Percentiles rank a stretch among this genome's conserved stretches.
phyloP scores from a whole-genome alignment of 2,888 invertebrate species.

The Nymphalis urticae region DNA sequence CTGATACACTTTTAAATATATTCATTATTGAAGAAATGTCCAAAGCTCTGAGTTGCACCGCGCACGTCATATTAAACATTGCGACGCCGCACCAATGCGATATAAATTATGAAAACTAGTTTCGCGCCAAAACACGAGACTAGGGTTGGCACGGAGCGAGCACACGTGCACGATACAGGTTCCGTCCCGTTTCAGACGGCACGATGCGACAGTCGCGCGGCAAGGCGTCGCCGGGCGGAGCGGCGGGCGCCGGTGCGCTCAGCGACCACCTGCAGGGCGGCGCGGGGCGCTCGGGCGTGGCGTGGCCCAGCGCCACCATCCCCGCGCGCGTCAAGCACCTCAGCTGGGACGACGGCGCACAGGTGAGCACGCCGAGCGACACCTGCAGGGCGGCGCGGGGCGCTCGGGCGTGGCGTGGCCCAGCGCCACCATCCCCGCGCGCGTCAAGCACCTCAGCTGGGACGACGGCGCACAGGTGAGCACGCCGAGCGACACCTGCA shows the following conservation, averaged over 20 bases:
- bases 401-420: conserved; percentile 84
- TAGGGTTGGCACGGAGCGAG: too few relatives aligned
- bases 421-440: conserved; percentile 84
- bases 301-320: conserved; percentile 86
- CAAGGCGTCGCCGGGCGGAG: conserved; percentile 54
- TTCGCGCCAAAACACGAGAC: too few relatives aligned
- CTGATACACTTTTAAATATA: too few relatives aligned
- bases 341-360: conserved; percentile 85
- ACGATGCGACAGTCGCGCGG: conserved; percentile 61
- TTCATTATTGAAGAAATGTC: too few relatives aligned
- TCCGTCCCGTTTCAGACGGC: neutral
- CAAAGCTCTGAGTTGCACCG: too few relatives aligned
- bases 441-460: conserved; percentile 91
- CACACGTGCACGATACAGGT: too few relatives aligned
- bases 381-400: conserved; percentile 42
- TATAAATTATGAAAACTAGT: too few relatives aligned
- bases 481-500: conserved; percentile 9
- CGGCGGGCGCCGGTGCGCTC: conserved; percentile 46
- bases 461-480: conserved; percentile 70
- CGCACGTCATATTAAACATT: too few relatives aligned
- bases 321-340: conserved; percentile 88
- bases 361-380: conserved; percentile 15
- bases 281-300: conserved; percentile 70
- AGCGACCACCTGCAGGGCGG: conserved; percentile 65
- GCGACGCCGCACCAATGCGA: too few relatives aligned